Evolutionary conservation across 2,888 invertebrate genomes (phyloP), one percentile per base, ranked within the genome.

Genomic region (Ormyrus pomaceus): DNA sequence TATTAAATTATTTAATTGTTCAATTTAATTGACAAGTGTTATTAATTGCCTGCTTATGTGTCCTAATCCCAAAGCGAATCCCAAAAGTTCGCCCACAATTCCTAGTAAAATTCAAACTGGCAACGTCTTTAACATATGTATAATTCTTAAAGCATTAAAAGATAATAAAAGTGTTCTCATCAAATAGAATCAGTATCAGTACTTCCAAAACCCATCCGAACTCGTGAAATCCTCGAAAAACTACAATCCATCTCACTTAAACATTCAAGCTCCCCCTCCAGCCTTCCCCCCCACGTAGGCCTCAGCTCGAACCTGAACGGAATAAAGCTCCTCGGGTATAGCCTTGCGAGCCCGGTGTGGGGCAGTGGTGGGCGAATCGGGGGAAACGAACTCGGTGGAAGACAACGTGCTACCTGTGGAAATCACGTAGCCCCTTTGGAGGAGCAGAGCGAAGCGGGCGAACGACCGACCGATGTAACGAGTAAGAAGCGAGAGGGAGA

Each of bases 311-410:
- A 74, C 79, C 79, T 74, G 79, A 79, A 74, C 69, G 69, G 84
- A 84, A 86, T 86, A 82, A 84, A 80, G 82, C 82, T 34, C 34
- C 34, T 34, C 34, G 34, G 53, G 8, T 5, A 34, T 4, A 45
- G 46, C 80, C 82, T 79, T 71, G 86, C 81, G 83, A 65, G 70
- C 34, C 34, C 34, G 34, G 34, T 56, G 71, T 13, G 61, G 9
- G 62, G 62, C 6, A 71, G 74, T 64, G 66, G 65, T 70, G 56
- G 61, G 34, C 2, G 34, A 45, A 34, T 34, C 34, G 34, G 4
- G 34, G 34, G 34, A 34, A 34, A 34, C 34, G 51, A 11, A 46
- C 7, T n/a, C 5, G 34, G 48, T 11, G 46, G 51, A 11, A 56
- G n/a, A n/a, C 62, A 76, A 78, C 72, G 68, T 56, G 74, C 77